These are phyloP conservation scores for Mormyrus proboscirostris DNA, from an alignment of 2,797 vertebrate genomes.

Conservation along the genomic window DNA sequence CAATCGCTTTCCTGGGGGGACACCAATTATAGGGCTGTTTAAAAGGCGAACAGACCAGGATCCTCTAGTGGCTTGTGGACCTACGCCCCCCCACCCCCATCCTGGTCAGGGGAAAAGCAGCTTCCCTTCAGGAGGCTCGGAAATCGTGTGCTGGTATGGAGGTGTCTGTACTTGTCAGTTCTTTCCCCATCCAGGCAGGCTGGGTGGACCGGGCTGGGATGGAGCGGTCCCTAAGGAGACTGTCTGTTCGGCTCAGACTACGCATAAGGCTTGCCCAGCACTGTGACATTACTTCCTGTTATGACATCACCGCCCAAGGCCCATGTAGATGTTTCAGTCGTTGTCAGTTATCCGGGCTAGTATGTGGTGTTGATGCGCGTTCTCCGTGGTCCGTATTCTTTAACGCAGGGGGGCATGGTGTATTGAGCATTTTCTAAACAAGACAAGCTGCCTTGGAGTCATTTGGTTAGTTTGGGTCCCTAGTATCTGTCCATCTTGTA, in stretches of 20 bases:
- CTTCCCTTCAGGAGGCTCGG: background rate
- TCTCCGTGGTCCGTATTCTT: background rate
- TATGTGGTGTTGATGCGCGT: background rate
- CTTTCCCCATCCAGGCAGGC: background rate
- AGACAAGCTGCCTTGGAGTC: background rate
- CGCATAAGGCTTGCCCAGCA: background rate
- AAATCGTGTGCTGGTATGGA: background rate
- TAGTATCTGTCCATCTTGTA: background rate
- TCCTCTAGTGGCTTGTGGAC: background rate
- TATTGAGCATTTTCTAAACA: background rate
- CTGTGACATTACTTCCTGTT: background rate
- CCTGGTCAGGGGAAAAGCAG: background rate
- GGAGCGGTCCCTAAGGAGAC: background rate
- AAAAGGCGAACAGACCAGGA: background rate
- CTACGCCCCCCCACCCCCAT: background rate
- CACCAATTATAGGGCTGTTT: background rate
- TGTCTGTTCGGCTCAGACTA: background rate
- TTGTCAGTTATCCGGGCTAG: background rate
- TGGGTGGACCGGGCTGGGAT: background rate
- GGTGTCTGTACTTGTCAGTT: background rate
- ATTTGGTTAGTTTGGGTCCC: background rate
- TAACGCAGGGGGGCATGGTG: background rate
- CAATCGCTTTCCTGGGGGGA: background rate
- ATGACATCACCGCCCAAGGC: background rate
- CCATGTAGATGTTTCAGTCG: background rate